These are phyloP conservation scores for Microchirus variegatus DNA, from an alignment of 2,797 vertebrate genomes.

Conservation along the genomic window DNA sequence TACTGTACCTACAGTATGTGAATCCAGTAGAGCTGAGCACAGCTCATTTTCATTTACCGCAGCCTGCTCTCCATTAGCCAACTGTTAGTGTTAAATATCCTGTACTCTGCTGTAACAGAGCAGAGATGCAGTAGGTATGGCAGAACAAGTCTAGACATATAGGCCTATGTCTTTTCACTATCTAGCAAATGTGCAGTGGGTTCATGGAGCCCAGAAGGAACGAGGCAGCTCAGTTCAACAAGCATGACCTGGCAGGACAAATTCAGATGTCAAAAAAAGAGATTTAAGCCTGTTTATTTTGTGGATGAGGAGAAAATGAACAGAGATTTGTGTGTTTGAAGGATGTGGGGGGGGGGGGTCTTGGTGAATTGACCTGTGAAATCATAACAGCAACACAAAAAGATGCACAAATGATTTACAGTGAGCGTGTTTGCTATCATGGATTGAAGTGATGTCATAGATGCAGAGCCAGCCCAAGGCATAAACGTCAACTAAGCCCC, in stretches of 20 bases:
- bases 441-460: neutral
- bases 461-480: neutral
- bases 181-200: conserved; percentile 54
- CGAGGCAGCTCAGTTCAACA: conserved; percentile 37
- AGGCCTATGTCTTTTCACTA: conserved; percentile 33
- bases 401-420: neutral
- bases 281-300: neutral
- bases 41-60: conserved; percentile 48
- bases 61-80: conserved; percentile 51
- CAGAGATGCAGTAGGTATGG: conserved; percentile 69
- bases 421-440: neutral
- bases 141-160: conserved; percentile 72
- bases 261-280: conserved; percentile 24
- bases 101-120: conserved; percentile 32
- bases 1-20: conserved; percentile 6
- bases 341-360: neutral
- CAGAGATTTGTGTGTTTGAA: neutral
- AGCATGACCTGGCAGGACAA: conserved; percentile 42
- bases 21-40: conserved; percentile 16
- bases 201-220: conserved; percentile 19
- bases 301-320: conserved; percentile 10
- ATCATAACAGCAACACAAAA: neutral
- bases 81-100: conserved; percentile 51
- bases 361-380: neutral
- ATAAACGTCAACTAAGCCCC: no score